Evolutionary conservation across 2,888 invertebrate species (phyloP), one percentile per base, ranked within the genome.

Genomic region (Hedya salicella): DNA sequence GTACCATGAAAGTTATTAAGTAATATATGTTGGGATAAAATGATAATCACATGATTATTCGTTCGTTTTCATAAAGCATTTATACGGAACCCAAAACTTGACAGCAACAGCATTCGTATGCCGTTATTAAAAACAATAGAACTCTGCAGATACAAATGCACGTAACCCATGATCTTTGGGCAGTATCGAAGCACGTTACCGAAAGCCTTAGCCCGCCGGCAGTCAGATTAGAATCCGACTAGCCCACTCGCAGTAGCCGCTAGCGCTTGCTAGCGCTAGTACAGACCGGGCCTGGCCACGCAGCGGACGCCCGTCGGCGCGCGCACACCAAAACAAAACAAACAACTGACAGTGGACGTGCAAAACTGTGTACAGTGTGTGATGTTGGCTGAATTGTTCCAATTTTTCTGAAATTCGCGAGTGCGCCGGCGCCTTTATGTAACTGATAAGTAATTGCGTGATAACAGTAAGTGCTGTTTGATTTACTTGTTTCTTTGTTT

Each of bases 391-490:
- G 72, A 74, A 75, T 75, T 74, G 68, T 72, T 69, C 69, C 74
- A 75, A 74, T 75, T 71, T 62, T 68, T 69, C 77, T 76, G 74
- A 79, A 80, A 62, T 54, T 49, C 48, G 21, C 39, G 21, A 52
- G 46, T 65, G 66, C 66, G 66, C 66, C 39, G 39, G 65, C 65
- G 65, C 59, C 39, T 40, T 59, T 21, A 42, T 44, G 87, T 79
- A 75, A 73, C 84, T 85, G 87, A 88, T 88, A 88, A 83, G 82
- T 79, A 84, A 83, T 87, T 83, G 83, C 85, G 85, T 87, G 89
- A 89, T 89, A 90, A 88, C 85, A 88, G 91, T 91, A 80, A 91
- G 91, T 91, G 81, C 76, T 75, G 30, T 44, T 72, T 75, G 73
- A 75, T 76, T 75, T 74, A 73, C 70, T 65, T 50, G 32, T 53